Evolutionary conservation across 2,113 vertebrate genomes (phyloP).

Genomic region (Monarcha castaneiventris): DNA sequence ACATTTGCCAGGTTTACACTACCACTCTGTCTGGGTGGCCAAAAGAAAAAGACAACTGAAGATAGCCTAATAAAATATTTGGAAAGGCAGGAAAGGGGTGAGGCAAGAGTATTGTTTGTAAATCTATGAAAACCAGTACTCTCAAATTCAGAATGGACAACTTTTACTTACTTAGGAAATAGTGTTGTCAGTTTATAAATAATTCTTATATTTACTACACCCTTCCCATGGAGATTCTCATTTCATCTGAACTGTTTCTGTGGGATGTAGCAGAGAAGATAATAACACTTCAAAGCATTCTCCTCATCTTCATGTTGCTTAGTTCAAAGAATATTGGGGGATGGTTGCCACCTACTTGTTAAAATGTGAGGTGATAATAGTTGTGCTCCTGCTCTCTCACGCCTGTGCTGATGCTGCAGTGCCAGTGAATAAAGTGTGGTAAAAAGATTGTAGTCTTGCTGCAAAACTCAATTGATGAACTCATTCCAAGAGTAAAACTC

Average conservation of each 20-base stretch:
- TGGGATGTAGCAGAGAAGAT: neutral
- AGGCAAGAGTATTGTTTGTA: neutral
- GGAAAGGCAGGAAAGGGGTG: neutral
- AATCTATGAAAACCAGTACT: neutral
- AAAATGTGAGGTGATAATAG: neutral
- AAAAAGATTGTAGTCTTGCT: neutral
- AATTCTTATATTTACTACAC: neutral
- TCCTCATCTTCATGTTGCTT: neutral
- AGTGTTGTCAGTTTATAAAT: neutral
- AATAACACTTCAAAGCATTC: neutral
- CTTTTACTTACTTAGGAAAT: neutral
- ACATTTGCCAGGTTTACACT: neutral
- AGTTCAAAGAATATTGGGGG: neutral
- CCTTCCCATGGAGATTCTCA: neutral
- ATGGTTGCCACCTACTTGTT: neutral
- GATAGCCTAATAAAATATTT: neutral
- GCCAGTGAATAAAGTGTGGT: neutral
- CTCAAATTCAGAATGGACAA: neutral
- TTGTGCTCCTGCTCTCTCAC: neutral
- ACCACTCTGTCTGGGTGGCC: neutral
- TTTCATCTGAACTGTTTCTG: neutral
- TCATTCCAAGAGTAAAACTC: neutral
- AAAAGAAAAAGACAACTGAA: neutral
- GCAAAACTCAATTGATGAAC: neutral
- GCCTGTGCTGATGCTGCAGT: neutral